Evolutionary conservation across 2,888 invertebrate species (phyloP), one percentile per base, ranked within the genome.

Genomic region (Physocephala rufipes): DNA sequence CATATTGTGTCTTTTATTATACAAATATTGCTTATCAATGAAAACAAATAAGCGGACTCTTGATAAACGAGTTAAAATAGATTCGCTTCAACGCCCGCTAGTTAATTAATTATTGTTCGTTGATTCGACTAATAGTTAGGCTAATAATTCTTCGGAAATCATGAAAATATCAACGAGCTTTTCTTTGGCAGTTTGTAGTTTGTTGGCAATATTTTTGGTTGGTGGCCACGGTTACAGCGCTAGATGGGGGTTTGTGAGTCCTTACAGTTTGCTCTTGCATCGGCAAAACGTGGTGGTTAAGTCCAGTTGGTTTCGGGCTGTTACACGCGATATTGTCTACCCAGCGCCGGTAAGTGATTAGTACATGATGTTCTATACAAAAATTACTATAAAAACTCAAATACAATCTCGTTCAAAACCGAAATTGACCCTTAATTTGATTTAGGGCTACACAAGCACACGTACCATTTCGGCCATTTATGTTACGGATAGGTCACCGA

Each of bases 271-370:
- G 2, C 30, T 78, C 26, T 26, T 78, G 58, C 73, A 75, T 3
- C 73, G 70, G 1, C 72, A 76, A n/a, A 65, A 36, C 65, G 71
- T 78, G 7, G n/a, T 71, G 0, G 43, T 62, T 16, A 49, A 73
- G 7, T 67, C 74, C n/a, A 53, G 63, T 5, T 76, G 74, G 72
- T 71, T 76, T 30, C 71, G 61, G 0, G 68, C 63, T n/a, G 64
- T 74, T 45, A 75, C 67, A 0, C 67, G 36, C 9, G 71, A 74
- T 71, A 71, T 79, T 2, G 24, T 59, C 2, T 80, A 73, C 72
- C 80, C 80, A 58, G 75, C 77, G 67, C 75, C 67, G 72, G 78
- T 79, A 65, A 61, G 71, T 64, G 43, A 2, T 2, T 30, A 36
- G 30, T 5, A 12, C 45, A 24, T 12, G 2, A 12, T 43, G 45